phyloP scores from a whole-genome alignment of 2,888 invertebrate genomes.

The Erannis defoliaria region DNA sequence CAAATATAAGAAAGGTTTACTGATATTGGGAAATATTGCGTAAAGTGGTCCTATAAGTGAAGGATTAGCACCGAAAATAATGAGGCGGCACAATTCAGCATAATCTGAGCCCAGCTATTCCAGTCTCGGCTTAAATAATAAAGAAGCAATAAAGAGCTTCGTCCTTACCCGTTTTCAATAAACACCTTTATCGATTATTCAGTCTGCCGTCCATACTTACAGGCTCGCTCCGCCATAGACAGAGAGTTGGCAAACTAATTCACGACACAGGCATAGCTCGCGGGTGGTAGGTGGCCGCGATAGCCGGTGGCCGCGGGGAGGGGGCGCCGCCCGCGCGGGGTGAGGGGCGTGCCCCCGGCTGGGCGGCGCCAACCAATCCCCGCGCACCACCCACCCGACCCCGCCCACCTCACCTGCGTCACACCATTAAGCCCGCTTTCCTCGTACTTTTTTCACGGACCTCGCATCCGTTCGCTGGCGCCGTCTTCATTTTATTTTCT shows the following conservation, averaged over 20 bases:
- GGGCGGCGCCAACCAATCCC: conserved; percentile 84
- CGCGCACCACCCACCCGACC: conserved; percentile 77
- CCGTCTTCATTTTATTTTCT: conserved; percentile 87
- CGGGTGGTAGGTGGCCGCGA: conserved; percentile 82
- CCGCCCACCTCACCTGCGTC: conserved; percentile 86
- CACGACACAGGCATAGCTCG: conserved; percentile 86
- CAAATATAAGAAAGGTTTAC: background rate
- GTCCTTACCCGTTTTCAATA: conserved; percentile 86
- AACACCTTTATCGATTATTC: conserved; percentile 87
- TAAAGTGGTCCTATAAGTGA: background rate
- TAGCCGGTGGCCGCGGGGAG: conserved; percentile 77
- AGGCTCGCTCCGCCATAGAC: conserved; percentile 85
- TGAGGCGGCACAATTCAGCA: conserved; percentile 18
- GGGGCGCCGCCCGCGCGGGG: conserved; percentile 42
- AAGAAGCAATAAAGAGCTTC: conserved; percentile 84
- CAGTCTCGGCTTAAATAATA: conserved; percentile 75
- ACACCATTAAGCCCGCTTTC: conserved; percentile 83
- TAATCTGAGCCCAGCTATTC: conserved; percentile 52
- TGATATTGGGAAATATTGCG: conserved; percentile 6
- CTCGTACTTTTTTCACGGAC: conserved; percentile 85
- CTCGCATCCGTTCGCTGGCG: conserved; percentile 82
- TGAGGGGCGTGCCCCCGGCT: conserved; percentile 76
- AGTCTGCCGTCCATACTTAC: conserved; percentile 85
- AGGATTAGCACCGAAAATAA: conserved; percentile 23
- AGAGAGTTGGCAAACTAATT: conserved; percentile 87